A percentile compares a stretch with the other conserved stretches of the same genome.
Conservation (phyloP, 2,888 invertebrate species). For the Lasiommata megera region DNA sequence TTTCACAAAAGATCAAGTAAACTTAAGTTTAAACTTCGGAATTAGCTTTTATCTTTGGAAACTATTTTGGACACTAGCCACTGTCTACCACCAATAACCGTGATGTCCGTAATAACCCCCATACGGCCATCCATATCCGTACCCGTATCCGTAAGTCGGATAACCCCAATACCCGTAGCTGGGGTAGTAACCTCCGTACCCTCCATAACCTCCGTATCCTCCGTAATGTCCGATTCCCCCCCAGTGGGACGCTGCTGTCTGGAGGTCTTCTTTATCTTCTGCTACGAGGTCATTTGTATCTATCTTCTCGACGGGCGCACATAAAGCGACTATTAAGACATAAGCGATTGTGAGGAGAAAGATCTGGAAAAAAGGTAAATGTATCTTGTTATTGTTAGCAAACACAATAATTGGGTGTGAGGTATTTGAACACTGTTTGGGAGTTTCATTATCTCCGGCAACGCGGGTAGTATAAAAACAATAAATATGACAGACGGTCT, state of each 20-base stretch:
- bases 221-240: constrained; percentile 38
- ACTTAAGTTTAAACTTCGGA: background rate
- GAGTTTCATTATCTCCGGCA: no score
- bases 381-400: no score
- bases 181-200: constrained; percentile 35
- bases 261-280: constrained; percentile 62
- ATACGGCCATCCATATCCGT: constrained; percentile 32
- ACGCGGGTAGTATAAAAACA: no score
- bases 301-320: constrained; percentile 50
- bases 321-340: constrained; percentile 47
- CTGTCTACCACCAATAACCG: constrained; percentile 34
- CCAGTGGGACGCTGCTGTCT: constrained; percentile 65
- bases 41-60: constrained; percentile 22
- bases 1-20: background rate
- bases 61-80: background rate
- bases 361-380: constrained; percentile 46
- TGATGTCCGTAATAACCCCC: constrained; percentile 34
- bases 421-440: no score
- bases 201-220: constrained; percentile 40
- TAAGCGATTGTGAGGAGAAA: constrained; percentile 48
- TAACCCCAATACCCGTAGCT: constrained; percentile 30
- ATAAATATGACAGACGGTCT: no score
- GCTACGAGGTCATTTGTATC: constrained; percentile 48
- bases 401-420: no score
- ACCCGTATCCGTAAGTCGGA: constrained; percentile 29